These are phyloP conservation scores for Loxodonta africana DNA, from an alignment of 2,113 vertebrate genomes.

Conservation along the genomic window DNA sequence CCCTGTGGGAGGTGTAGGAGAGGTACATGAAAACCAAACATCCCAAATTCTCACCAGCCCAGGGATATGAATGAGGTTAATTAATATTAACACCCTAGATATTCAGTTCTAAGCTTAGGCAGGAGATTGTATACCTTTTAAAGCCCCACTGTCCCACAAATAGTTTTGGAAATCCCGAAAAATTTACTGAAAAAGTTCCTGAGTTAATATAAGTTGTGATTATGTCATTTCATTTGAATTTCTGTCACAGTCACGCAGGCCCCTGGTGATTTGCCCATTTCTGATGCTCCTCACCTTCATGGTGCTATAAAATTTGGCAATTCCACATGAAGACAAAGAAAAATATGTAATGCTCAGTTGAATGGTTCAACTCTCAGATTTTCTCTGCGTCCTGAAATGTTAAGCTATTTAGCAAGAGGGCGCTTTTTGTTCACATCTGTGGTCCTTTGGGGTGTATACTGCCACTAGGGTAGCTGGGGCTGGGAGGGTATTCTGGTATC, in stretches of 20 bases:
- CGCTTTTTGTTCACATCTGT: background rate
- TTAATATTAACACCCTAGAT: background rate
- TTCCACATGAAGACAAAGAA: background rate
- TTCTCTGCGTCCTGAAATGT: background rate
- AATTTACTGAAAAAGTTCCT: background rate
- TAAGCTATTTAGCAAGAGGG: background rate
- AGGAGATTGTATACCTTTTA: background rate
- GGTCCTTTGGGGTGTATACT: background rate
- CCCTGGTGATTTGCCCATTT: background rate
- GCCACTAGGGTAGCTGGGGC: background rate
- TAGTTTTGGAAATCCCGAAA: background rate
- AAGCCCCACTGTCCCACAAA: background rate
- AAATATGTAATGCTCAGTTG: background rate
- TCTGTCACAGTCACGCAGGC: background rate
- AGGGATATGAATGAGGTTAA: background rate
- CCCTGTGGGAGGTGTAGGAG: background rate
- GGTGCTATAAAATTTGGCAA: background rate
- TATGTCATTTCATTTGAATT: background rate
- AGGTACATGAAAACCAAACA: background rate
- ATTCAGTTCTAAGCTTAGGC: background rate
- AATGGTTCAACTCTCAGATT: background rate
- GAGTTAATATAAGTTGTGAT: background rate
- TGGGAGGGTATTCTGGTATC: background rate
- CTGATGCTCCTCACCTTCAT: constrained; percentile 6
- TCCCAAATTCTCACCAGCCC: background rate